These are phyloP conservation scores for Carassius auratus DNA, from an alignment of 2,113 vertebrate species.

Conservation along the genomic window DNA sequence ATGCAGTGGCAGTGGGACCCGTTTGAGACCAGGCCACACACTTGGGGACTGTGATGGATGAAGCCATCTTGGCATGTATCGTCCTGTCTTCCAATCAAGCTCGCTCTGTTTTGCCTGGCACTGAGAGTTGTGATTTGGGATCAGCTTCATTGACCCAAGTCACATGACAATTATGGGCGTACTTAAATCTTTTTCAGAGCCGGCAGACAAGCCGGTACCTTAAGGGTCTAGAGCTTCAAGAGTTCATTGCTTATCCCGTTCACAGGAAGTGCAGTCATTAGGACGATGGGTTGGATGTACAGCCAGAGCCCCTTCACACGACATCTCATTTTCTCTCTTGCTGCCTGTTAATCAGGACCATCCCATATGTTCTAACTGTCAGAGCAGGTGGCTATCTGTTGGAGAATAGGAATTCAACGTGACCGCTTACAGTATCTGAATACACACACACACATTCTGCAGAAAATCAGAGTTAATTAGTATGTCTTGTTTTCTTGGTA, in stretches of 20 bases:
- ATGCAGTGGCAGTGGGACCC: not conserved
- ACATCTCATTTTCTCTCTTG: slow-evolving; percentile 46
- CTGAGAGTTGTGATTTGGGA: slow-evolving; percentile 45
- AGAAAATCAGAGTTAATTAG: slow-evolving; percentile 5
- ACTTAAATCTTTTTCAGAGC: slow-evolving; percentile 43
- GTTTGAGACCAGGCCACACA: not conserved
- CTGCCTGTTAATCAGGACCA: slow-evolving; percentile 52
- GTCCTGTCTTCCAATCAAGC: slow-evolving; percentile 33
- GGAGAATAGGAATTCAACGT: slow-evolving; percentile 50
- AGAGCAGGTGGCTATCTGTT: slow-evolving; percentile 59
- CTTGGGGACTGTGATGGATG: slow-evolving; percentile 19
- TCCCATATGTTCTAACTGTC: slow-evolving; percentile 57
- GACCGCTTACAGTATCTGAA: slow-evolving; percentile 31
- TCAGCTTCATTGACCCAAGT: slow-evolving; percentile 26
- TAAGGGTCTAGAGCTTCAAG: slow-evolving; percentile 16
- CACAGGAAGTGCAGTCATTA: slow-evolving; percentile 22
- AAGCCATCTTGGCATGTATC: not conserved
- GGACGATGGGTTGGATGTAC: slow-evolving; percentile 20
- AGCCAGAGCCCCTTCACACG: slow-evolving; percentile 3
- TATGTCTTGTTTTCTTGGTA: not conserved
- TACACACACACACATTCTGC: slow-evolving; percentile 1
- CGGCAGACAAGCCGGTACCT: slow-evolving; percentile 32
- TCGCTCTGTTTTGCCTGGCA: slow-evolving; percentile 14
- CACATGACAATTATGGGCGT: slow-evolving; percentile 39
- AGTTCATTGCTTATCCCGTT: not conserved